Conservation (phyloP, 2,113 vertebrate genomes). For the Oryzias javanicus region DNA sequence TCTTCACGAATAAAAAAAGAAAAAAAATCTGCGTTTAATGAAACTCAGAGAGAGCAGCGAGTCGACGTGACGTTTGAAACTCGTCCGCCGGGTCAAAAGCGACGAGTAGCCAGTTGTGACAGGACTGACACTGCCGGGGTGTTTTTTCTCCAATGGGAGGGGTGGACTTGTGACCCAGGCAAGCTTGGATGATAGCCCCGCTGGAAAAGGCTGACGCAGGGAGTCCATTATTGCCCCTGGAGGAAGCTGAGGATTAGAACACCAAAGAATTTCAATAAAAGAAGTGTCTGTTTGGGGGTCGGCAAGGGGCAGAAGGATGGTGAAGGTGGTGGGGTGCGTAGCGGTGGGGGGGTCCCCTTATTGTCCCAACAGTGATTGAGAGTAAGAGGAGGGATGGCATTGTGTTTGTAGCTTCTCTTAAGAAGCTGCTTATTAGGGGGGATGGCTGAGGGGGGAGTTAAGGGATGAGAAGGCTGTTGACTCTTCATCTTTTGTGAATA, state of each 20-base stretch:
- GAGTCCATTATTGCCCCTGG: constrained; percentile 81
- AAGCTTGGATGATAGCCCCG: constrained; percentile 63
- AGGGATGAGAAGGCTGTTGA: constrained; percentile 79
- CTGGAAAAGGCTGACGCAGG: constrained; percentile 81
- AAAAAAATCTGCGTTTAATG: background rate
- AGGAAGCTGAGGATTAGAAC: constrained; percentile 86
- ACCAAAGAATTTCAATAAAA: constrained; percentile 86
- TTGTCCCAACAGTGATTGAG: constrained; percentile 82
- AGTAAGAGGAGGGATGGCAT: constrained; percentile 77
- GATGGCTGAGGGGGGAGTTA: constrained; percentile 64
- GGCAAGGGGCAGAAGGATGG: constrained; percentile 68
- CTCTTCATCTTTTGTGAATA: constrained; percentile 84
- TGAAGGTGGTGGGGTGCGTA: constrained; percentile 29
- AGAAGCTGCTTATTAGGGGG: constrained; percentile 76
- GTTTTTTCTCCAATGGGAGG: constrained; percentile 33
- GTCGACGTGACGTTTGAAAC: background rate
- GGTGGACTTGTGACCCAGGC: constrained; percentile 75
- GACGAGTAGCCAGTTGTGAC: constrained; percentile 25
- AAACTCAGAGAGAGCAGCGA: background rate
- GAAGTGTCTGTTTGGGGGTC: constrained; percentile 83
- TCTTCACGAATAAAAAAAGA: background rate
- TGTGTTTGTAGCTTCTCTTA: constrained; percentile 75
- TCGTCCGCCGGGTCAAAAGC: constrained; percentile 7
- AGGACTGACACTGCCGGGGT: constrained; percentile 33
- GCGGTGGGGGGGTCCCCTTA: constrained; percentile 56